Percentiles rank a stretch among this genome's conserved stretches.
These are phyloP conservation scores for Pardosa pseudoannulata DNA, from an alignment of 2,888 invertebrate species.

Conservation along the genomic window DNA sequence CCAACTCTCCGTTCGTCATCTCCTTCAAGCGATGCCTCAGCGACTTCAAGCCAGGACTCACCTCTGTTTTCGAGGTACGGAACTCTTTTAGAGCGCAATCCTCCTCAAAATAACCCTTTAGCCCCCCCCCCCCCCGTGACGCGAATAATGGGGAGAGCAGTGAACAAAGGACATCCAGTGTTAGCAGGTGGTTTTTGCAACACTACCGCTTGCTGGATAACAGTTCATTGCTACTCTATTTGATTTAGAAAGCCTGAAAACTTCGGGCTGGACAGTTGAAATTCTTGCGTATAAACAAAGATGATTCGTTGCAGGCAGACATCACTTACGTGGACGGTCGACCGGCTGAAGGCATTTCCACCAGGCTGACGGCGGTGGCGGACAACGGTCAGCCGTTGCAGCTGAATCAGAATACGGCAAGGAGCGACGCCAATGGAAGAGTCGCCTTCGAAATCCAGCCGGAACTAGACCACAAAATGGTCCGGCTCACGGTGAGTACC, in stretches of 20 bases:
- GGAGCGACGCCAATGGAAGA: slow-evolving; percentile 54
- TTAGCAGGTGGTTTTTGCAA: no score
- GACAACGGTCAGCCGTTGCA: slow-evolving; percentile 1
- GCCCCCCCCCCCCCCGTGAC: no score
- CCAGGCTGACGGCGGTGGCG: slow-evolving; percentile 41
- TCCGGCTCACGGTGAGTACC: slow-evolving; percentile 58
- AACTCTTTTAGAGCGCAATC: no score
- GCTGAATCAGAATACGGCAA: background rate
- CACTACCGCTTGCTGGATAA: no score
- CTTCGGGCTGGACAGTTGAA: no score
- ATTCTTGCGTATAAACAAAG: no score
- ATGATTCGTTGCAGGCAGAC: slow-evolving; percentile 60
- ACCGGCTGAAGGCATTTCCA: slow-evolving; percentile 49
- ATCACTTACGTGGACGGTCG: slow-evolving; percentile 49
- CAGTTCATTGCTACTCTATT: no score
- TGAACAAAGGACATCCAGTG: no score
- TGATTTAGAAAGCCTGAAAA: no score
- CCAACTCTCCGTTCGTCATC: slow-evolving; percentile 58
- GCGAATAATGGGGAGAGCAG: no score
- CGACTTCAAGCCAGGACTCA: slow-evolving; percentile 71
- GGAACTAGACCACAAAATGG: slow-evolving; percentile 16
- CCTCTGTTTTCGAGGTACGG: slow-evolving; percentile 65
- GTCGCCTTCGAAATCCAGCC: slow-evolving; percentile 49
- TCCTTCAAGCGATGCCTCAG: slow-evolving; percentile 55
- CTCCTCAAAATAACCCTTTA: no score